Conservation (phyloP, 2,888 invertebrate genomes). For the Elmis aenea region DNA sequence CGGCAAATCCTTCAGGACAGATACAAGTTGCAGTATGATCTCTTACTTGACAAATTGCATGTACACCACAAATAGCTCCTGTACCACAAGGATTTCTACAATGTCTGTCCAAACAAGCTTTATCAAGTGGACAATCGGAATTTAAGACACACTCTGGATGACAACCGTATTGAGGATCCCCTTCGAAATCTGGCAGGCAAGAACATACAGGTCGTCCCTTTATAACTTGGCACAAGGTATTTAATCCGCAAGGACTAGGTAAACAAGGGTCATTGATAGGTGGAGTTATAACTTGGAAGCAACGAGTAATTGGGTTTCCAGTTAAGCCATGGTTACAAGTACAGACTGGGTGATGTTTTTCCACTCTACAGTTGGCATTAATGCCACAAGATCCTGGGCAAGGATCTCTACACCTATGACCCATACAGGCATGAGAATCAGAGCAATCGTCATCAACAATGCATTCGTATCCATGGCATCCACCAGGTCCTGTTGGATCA, state of each 20-base stretch:
- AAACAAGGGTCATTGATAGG: conserved; percentile 63
- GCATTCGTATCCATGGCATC: conserved; percentile 77
- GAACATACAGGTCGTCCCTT: conserved; percentile 69
- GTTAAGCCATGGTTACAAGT: conserved; percentile 65
- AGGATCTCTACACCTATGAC: conserved; percentile 74
- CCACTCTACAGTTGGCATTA: conserved; percentile 67
- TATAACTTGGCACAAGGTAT: conserved; percentile 71
- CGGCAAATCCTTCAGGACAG: conserved; percentile 72
- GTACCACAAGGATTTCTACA: conserved; percentile 69
- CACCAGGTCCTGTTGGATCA: conserved; percentile 65
- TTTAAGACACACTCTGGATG: conserved; percentile 77
- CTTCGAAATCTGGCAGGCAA: conserved; percentile 68
- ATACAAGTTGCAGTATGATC: conserved; percentile 80
- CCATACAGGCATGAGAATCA: conserved; percentile 68
- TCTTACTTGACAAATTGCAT: conserved; percentile 72
- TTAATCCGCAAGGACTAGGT: conserved; percentile 72
- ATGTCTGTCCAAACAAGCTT: conserved; percentile 70
- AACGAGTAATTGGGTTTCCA: conserved; percentile 74
- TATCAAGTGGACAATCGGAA: conserved; percentile 69
- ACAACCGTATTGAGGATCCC: conserved; percentile 74
- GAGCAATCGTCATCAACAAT: conserved; percentile 75
- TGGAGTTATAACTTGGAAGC: conserved; percentile 55
- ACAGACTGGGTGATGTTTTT: conserved; percentile 76
- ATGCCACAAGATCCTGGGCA: conserved; percentile 78
- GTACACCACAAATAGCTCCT: conserved; percentile 70